A percentile compares a stretch with the other conserved stretches of the same genome.
Conservation (phyloP, 2,797 vertebrate genomes). For the Kryptolebias ocellatus region DNA sequence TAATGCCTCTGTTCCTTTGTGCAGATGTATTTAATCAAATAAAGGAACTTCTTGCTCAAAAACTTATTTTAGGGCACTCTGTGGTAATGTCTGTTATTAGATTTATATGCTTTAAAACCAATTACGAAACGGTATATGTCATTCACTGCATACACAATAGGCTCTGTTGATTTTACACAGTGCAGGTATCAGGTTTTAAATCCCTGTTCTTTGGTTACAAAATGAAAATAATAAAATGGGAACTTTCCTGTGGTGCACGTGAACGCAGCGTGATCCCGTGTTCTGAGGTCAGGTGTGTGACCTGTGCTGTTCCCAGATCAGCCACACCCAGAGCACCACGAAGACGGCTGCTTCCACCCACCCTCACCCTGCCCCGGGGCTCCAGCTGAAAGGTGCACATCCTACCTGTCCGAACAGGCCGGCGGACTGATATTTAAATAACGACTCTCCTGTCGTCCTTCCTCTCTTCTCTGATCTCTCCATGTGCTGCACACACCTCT, state of each 20-base stretch:
- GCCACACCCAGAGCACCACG: slow-evolving; percentile 66
- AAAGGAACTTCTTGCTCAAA: neutral
- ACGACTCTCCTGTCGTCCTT: slow-evolving; percentile 58
- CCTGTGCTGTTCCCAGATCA: slow-evolving; percentile 48
- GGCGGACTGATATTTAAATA: slow-evolving; percentile 69
- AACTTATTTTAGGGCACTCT: neutral
- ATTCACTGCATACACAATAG: too few species aligned
- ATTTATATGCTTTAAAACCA: neutral
- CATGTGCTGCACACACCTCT: slow-evolving; percentile 46
- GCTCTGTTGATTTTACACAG: neutral
- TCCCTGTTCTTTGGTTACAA: slow-evolving; percentile 1
- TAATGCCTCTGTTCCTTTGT: too few species aligned
- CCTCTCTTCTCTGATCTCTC: slow-evolving; percentile 31
- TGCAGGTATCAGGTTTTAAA: neutral
- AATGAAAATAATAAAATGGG: neutral
- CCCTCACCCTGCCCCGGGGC: slow-evolving; percentile 49
- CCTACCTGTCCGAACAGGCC: slow-evolving; percentile 71
- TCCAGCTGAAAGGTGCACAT: slow-evolving; percentile 72
- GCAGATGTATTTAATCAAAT: too few species aligned
- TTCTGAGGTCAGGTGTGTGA: slow-evolving; percentile 43
- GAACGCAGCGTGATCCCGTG: slow-evolving; percentile 14
- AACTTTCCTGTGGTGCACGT: neutral
- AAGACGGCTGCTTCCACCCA: slow-evolving; percentile 54
- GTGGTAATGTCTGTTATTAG: neutral
- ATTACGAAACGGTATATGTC: neutral